A percentile compares a stretch with the other conserved stretches of the same genome.
phyloP scores from a whole-genome alignment of 2,113 vertebrate species.

The Mesembrinibis cayennensis region DNA sequence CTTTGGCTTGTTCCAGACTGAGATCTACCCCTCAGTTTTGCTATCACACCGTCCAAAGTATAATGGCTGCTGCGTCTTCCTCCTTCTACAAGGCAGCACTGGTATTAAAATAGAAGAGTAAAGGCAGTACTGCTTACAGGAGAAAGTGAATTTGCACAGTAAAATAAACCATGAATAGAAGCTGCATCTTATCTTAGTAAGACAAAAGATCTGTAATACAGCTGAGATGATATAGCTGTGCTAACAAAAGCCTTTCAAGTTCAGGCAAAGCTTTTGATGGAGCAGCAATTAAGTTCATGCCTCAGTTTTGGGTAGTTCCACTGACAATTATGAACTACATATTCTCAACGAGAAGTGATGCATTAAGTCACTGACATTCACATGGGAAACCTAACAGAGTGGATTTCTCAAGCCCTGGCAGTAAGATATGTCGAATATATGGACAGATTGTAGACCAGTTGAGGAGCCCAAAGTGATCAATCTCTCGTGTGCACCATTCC shows the following conservation, averaged over 20 bases:
- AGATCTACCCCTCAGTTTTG: background rate
- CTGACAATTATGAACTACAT: background rate
- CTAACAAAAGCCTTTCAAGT: background rate
- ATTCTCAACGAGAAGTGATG: background rate
- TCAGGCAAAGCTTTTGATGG: background rate
- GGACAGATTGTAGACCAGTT: background rate
- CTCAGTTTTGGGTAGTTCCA: background rate
- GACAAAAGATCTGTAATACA: background rate
- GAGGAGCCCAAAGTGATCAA: background rate
- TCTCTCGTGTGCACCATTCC: accelerated
- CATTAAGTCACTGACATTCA: background rate
- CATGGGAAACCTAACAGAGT: background rate
- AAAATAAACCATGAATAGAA: background rate
- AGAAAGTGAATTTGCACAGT: background rate
- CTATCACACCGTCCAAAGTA: background rate
- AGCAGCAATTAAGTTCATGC: background rate
- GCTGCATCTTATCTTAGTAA: background rate
- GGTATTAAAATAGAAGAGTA: background rate
- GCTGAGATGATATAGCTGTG: background rate
- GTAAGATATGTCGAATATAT: accelerated
- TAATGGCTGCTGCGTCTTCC: background rate
- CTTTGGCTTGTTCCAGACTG: background rate
- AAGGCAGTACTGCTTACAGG: background rate
- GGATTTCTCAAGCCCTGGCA: background rate
- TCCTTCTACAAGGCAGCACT: background rate